phyloP scores from a whole-genome alignment of 2,113 vertebrate genomes.

The Dromiciops gliroides region DNA sequence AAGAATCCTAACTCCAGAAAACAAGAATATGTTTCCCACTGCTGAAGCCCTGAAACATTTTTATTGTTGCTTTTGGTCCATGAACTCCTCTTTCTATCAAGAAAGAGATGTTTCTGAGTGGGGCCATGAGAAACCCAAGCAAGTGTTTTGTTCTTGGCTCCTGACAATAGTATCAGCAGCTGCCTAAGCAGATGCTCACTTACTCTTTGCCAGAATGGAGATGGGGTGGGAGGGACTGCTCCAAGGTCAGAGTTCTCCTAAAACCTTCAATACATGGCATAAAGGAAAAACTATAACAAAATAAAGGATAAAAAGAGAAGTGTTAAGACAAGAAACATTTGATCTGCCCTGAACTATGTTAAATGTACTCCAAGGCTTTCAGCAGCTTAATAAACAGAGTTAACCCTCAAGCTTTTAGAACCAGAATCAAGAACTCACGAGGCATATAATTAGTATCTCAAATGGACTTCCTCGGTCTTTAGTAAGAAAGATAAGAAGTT shows the following conservation, averaged over 20 bases:
- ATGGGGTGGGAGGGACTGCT: constrained; percentile 36
- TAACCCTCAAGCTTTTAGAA: not conserved
- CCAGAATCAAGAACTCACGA: not conserved
- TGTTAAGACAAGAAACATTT: not conserved
- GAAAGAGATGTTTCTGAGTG: constrained; percentile 39
- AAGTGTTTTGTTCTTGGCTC: constrained; percentile 22
- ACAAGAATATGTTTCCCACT: not conserved
- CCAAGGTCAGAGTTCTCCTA: constrained; percentile 49
- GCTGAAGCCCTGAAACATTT: constrained; percentile 12
- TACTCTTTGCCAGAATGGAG: constrained; percentile 48
- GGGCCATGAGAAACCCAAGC: constrained; percentile 51
- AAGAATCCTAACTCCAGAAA: not conserved
- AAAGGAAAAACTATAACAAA: constrained; percentile 58
- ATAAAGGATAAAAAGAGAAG: constrained; percentile 41
- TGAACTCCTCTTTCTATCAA: not conserved
- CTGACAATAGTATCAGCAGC: constrained; percentile 30
- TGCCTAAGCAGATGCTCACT: constrained; percentile 46
- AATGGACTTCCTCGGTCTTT: not conserved
- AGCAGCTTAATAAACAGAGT: not conserved
- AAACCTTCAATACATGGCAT: constrained; percentile 42
- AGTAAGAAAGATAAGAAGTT: not conserved
- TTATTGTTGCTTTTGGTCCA: not conserved
- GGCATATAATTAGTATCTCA: not conserved
- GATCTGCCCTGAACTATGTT: not conserved
- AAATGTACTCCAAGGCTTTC: fast-evolving